A percentile compares a stretch with the other conserved stretches of the same genome.
phyloP scores from a whole-genome alignment of 2,888 invertebrate genomes.

The Miltochrista miniata region DNA sequence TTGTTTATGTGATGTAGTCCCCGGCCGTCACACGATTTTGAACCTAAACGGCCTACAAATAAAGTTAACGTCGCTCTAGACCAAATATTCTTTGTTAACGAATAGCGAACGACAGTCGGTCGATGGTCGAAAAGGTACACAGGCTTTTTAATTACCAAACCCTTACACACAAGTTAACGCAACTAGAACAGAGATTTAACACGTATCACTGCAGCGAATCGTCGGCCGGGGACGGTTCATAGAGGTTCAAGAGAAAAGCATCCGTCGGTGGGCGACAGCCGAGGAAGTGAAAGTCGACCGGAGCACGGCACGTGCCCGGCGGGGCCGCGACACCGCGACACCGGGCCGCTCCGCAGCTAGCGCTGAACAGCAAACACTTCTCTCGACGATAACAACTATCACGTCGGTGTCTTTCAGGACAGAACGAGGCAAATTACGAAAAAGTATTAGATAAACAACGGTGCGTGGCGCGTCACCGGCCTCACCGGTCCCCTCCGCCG shows the following conservation, averaged over 20 bases:
- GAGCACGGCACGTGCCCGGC: slow-evolving; percentile 48
- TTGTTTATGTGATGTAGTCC: slow-evolving; percentile 16
- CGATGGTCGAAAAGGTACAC: slow-evolving; percentile 8
- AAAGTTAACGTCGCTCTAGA: slow-evolving; percentile 20
- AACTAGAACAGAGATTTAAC: slow-evolving; percentile 3
- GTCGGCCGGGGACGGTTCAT: slow-evolving; percentile 7
- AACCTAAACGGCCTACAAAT: slow-evolving; percentile 5
- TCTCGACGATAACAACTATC: slow-evolving; percentile 11
- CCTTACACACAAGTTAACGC: slow-evolving; percentile 3
- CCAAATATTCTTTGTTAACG: slow-evolving; percentile 18
- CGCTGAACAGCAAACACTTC: slow-evolving; percentile 8
- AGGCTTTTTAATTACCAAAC: slow-evolving; percentile 14
- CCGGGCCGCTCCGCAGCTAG: slow-evolving; percentile 13
- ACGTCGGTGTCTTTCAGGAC: slow-evolving; percentile 19
- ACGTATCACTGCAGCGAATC: neutral
- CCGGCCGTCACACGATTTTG: slow-evolving; percentile 11
- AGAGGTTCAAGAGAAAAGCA: slow-evolving; percentile 26
- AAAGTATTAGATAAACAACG: slow-evolving; percentile 62
- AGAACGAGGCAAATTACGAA: slow-evolving; percentile 30
- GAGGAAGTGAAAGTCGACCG: slow-evolving; percentile 66
- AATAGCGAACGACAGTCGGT: slow-evolving; percentile 18
- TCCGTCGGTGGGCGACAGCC: slow-evolving; percentile 20
- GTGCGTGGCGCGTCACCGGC: slow-evolving; percentile 59
- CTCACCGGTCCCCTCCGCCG: too few relatives aligned
- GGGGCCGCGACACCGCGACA: slow-evolving; percentile 6